Evolutionary conservation across 2,888 invertebrate genomes (phyloP), one percentile per base, ranked within the genome.

Genomic region (Hedychridium roseum): DNA sequence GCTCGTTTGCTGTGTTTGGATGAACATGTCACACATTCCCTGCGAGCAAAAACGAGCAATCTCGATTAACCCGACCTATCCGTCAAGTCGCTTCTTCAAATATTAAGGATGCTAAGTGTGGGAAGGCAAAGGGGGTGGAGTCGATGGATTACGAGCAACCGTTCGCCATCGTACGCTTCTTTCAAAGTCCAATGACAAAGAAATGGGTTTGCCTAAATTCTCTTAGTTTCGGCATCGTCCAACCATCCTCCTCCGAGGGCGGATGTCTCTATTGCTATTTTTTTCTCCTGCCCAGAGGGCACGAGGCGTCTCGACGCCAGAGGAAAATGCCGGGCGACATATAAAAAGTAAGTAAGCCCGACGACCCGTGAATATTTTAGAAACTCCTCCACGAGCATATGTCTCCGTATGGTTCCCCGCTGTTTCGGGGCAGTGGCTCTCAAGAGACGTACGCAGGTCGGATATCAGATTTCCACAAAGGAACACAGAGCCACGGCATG

Each of bases 21-120:
- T 88, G 88, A 88, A 90, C 90, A 90, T 90, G 89, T 89, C 90
- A 89, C 86, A 89, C 88, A 88, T 88, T 88, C 88, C 88, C 90
- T 90, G 82, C 16, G 82, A 82, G 34, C 43, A 43, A 34, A 40
- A 45, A 23, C 31, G 28, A 3, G 36, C 7, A 41, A n/a, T 17
- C 7, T 32, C 16, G 16, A 40, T 15, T n/a, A n/a, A 36, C 11
- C 14, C 15, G 14, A 34, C n/a, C 17, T 14, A 16, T 34, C 34
- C 17, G 14, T 34, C 9, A 16, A 34, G 11, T 34, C 15, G 17
- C 14, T 3, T 2, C 14, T 14, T 34, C n/a, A 6, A 34, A 5
- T 34, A 34, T 0, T 2, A 30, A 30, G 6, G 12, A 2, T 15
- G 23, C 23, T n/a, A n/a, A 9, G 6, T 11, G 30, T n/a, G 6